Base-by-base conservation (phyloP, 2,113 vertebrate genomes). In the Abramis brama region DNA sequence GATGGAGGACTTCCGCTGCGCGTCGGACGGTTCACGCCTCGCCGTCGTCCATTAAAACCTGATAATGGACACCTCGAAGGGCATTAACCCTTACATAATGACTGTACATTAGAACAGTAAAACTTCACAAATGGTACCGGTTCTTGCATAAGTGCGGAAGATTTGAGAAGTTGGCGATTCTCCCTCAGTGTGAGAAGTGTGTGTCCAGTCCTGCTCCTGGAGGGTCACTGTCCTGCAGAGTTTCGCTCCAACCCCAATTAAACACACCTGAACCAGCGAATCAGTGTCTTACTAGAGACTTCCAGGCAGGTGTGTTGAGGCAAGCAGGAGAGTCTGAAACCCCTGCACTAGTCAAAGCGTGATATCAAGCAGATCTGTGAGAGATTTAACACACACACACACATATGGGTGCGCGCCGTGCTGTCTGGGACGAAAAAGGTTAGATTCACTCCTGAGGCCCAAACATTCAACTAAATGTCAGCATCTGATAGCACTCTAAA, bases 391-490 rank as follows among this genome's bases (percentile, higher is more conserved):
- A 77, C 47, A 77, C 47, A 77, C 62, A 76, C 47, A 77, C 62
- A 66, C 55, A 76, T 77, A 50, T n/a, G 23, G 13, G 9, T 80
- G 27, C 57, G 17, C n/a, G 12, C 79, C 33, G 85, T 85, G 87
- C 60, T 86, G 25, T 59, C 83, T 88, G 88, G 85, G 89, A 91
- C 88, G 85, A 82, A 89, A 94, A 94, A 94, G 94, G 93, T 89
- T 90, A 92, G 90, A 86, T 89, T 86, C 85, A 90, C 91, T 92
- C 91, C 89, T 87, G 90, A 93, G 92, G 92, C 90, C 89, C 92
- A 91, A 36, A 77, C 92, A 91, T 94, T 94, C 92, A 92, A 93
- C 92, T 92, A 93, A 95, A 95, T 94, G 94, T 95, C 94, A 94
- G 90, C 87, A 85, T 90, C 91, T 89, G 92, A 93, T 92, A 90